Evolutionary conservation across 2,113 vertebrate species (phyloP), one percentile per base, ranked within the genome.

Genomic region (human (Homo sapiens)): DNA sequence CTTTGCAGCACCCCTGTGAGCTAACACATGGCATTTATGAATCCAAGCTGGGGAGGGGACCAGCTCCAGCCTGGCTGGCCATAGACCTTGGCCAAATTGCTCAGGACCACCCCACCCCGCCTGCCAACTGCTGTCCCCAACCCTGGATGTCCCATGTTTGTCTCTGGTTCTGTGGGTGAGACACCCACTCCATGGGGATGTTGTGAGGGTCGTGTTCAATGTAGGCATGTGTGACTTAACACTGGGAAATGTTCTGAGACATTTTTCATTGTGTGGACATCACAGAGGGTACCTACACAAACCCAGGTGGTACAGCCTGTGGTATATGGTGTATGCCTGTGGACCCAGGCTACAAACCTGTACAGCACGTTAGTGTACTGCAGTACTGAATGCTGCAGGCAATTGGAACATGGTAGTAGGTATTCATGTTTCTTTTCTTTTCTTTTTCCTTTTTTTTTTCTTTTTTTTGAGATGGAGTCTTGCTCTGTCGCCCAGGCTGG

Each of bases 11-110:
- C 10, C 38, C 38, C 82, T 8, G 6, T 7, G 61, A 43, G 38
- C 20, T 10, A 25, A 10, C n/a, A 48, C 6, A 0, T 32, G 35
- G 30, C 32, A 3, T 17, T 32, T 22, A 6, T 27, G 30, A 40
- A 12, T 4, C 12, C 18, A 4, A 9, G 2, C 38, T 8, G 59
- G 4, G 0, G 1, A 9, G 32, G 35, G 25, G 18, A 8, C 68
- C 38, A 22, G 2, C 32, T 12, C 55, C 55, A 3, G 4, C 32
- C 55, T 32, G 5, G 4, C 8, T 2, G 2, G 23, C 45, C 12
- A 0, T 5, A 40, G 25, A 23, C 57, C 1, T 7, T 32, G 1
- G 30, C 52, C 73, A 18, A 50, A 32, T n/a, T 30, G 10, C 30
- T 64, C n/a, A 16, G 17, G 22, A 17, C 52, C 27, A 38, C 1